Base-by-base conservation (phyloP, 2,888 invertebrate genomes). In the Cerastis rubricosa region DNA sequence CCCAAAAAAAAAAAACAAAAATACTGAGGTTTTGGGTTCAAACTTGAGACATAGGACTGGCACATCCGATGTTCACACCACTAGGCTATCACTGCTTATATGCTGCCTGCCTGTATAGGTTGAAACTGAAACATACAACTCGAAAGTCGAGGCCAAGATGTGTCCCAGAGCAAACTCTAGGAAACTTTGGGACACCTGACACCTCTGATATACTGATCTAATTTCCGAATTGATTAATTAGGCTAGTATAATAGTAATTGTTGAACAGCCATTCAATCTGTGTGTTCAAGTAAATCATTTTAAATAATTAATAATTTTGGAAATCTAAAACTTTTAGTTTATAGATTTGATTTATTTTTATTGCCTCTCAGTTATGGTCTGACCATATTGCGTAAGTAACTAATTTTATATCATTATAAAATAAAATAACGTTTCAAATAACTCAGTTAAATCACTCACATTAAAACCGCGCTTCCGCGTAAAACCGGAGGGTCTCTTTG, bases 381-480 rank as follows among this genome's bases (percentile, higher is more conserved):
- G 25, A 35, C 40, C 19, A 29, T 59, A 12, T 3, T 57, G 47
- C 29, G 2, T 35, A 47, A 6, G 19, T 22, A 49, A 19, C 47
- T n/a, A 54, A 14, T 54, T 51, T 45, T 64, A 45, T 29, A 45
- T 29, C 43, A 35, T 35, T 0, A 59, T 43, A 35, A 22, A 43
- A 49, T 14, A 29, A 54, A 74, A 57, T 29, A 51, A 49, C 19
- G n/a, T 54, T 47, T 51, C 29, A 49, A 64, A 40, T 35, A 63
- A 68, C 12, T 64, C 19, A 25, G 63, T 64, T 51, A 80, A 49
- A 57, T 35, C 49, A 78, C 59, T 35, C 49, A 78, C 59, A 76
- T 74, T 64, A 75, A 76, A 78, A 69, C 57, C 69, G 17, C 49
- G 35, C 78, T 80, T 85, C 83, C 81, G 87, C 77, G 85, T 87